Evolutionary conservation across 2,113 vertebrate genomes (phyloP), one percentile per base, ranked within the genome.

Genomic region (Myotis lucifugus): DNA sequence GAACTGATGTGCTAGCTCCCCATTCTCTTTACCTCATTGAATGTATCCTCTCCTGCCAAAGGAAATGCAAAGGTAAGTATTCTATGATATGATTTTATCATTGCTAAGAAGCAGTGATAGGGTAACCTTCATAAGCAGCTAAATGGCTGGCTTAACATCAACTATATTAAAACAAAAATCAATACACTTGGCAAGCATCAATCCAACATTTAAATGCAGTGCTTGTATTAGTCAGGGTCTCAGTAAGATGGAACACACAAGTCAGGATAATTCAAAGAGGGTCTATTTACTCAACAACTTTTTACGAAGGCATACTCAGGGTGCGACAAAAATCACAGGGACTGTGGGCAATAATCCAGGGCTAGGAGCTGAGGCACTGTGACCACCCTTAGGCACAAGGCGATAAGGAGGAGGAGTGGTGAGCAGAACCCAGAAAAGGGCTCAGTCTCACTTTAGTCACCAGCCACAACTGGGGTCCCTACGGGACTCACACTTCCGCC

Each of bases 81-180:
- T 78, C 64, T 32, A 46, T 81, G 19, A 15, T 67, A 27, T 23
- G 25, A 93, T 91, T 79, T 84, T 82, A 76, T 95, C 84, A n/a
- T 67, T 56, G 27, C 42, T 92, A 87, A 73, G 66, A 81, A 81
- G 50, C 64, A 70, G 40, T 18, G 19, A 37, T 9, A 52, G 19
- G 25, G 88, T 81, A 73, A 90, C 81, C 88, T 96, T 95, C 56
- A 91, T 64, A 37, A 69, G 66, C 29, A 89, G 76, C 61, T 82
- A 72, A 92, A 88, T 48, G 66, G n/a, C 77, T 70, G 25, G 21
- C 90, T 88, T 76, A 48, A 48, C 37, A 42, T 76, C 79, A 79
- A 84, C 42, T 48, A 23, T n/a, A 77, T 70, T 48, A 52, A 96
- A 90, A 89, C 40, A 95, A 86, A 94, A 95, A 72, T 42, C 83